phyloP scores from a whole-genome alignment of 2,113 vertebrate genomes.

The Serilophus lunatus region DNA sequence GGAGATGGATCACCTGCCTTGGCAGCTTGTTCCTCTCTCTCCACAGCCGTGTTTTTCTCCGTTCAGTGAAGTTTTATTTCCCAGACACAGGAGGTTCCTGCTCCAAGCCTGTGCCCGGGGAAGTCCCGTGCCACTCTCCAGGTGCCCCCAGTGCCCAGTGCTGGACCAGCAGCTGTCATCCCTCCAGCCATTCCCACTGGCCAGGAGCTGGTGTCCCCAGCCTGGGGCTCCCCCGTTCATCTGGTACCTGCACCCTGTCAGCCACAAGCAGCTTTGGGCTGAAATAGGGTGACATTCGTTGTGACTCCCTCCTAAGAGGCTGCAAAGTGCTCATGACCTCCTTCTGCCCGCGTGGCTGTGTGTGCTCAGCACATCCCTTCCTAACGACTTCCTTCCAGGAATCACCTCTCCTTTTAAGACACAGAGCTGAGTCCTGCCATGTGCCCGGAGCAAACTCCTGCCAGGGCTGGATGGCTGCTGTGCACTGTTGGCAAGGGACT shows the following conservation, averaged over 20 bases:
- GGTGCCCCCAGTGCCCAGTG: neutral
- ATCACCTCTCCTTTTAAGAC: neutral
- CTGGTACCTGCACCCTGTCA: neutral
- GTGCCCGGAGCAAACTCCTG: neutral
- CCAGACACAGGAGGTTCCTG: neutral
- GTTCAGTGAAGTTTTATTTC: slow-evolving; percentile 53
- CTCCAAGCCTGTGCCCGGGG: neutral
- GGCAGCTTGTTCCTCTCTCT: slow-evolving; percentile 70
- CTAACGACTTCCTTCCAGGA: neutral
- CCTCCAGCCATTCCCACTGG: rapidly evolving
- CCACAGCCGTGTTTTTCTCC: neutral
- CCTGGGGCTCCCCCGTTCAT: neutral
- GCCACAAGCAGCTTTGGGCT: neutral
- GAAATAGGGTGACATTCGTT: neutral
- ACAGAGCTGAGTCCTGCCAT: rapidly evolving
- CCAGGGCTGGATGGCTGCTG: neutral
- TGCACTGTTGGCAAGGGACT: neutral
- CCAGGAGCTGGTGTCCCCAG: neutral
- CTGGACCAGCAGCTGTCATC: neutral
- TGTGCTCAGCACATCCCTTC: neutral
- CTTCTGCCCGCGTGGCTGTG: neutral
- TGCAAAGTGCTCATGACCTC: rapidly evolving
- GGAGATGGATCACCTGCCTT: slow-evolving; percentile 80
- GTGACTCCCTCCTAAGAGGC: rapidly evolving
- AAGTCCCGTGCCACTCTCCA: rapidly evolving